These are phyloP conservation scores for Napeogenes inachia DNA, from an alignment of 2,888 invertebrate genomes.

Conservation along the genomic window DNA sequence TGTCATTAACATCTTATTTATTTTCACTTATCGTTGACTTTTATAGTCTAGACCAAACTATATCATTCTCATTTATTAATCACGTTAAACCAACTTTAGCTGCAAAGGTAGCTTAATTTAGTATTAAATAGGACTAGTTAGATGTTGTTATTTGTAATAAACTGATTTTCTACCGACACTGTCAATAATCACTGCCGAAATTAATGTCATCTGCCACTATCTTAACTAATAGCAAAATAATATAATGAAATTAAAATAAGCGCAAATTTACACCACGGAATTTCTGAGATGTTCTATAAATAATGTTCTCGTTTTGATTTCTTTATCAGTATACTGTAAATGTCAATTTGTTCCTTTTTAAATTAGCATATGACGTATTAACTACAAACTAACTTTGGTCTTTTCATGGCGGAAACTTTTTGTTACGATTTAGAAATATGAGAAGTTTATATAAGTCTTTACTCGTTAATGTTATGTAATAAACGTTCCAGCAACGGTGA, in stretches of 20 bases:
- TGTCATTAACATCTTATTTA: constrained; percentile 9
- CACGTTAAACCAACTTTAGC: constrained; percentile 1
- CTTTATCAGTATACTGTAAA: no score
- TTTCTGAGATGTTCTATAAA: no score
- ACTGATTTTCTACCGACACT: constrained; percentile 52
- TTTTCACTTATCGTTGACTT: constrained; percentile 13
- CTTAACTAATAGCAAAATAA: constrained; percentile 52
- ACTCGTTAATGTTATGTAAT: constrained; percentile 67
- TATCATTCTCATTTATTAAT: constrained; percentile 10
- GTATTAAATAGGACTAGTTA: constrained; percentile 33
- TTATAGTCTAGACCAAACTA: constrained; percentile 5
- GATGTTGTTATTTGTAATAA: constrained; percentile 34
- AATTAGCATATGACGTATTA: no score
- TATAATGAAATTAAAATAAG: constrained; percentile 22
- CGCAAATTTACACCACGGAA: neutral
- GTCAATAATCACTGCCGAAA: constrained; percentile 63
- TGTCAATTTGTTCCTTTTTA: no score
- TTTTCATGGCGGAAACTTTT: neutral
- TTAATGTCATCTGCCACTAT: constrained; percentile 60
- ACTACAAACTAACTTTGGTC: neutral
- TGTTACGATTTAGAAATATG: constrained; percentile 1
- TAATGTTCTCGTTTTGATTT: no score
- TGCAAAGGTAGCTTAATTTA: constrained; percentile 21
- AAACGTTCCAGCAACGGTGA: constrained; percentile 76
- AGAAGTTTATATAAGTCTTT: constrained; percentile 30